Base-by-base conservation (phyloP, 2,797 vertebrate species). In the Moxostoma hubbsi region DNA sequence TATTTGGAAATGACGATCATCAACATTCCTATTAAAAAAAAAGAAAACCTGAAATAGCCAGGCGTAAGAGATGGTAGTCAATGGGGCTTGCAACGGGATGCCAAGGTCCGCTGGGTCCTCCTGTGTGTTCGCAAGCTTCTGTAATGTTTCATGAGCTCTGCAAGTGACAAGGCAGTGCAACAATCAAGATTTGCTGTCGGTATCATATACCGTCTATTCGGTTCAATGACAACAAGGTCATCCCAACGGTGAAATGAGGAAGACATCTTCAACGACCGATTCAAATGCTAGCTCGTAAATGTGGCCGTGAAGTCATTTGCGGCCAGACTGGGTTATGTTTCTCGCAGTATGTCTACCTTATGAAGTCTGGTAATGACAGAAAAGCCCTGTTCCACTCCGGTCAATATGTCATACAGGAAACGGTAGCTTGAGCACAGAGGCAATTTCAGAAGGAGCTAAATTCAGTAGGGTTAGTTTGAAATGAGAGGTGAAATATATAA, bases 101-200 rank as follows among this genome's bases (percentile, higher is more conserved):
- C 89, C 82, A 82, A 82, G 57, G 73, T 83, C 74, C 51, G 61
- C 79, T 36, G 36, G 36, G 36, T 36, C 3, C 36, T 36, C 36
- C 36, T 36, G 5, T 76, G 78, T 57, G 88, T 92, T 92, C 89
- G 91, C 83, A 77, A 61, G 82, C 77, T 66, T 7, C 86, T 86
- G 85, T 92, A 92, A 93, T 92, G 90, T 87, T 93, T 91, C 89
- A 92, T 89, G 89, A 90, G 67, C 87, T 89, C 83, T 71, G 82
- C 78, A 84, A 83, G 72, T 85, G 88, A 79, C 86, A 86, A 87
- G 67, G 36, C 3, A 36, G 67, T 16, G 7, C 12, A 58, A 63
- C 50, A 72, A 49, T 43, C 50, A 16, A 70, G 49, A 70, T 62
- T 70, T 70, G 57, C 66, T 62, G 66, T 63, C 36, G 7, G 50